These are phyloP conservation scores for Cyanoderma ruficeps DNA, from an alignment of 2,113 vertebrate species.

Conservation along the genomic window DNA sequence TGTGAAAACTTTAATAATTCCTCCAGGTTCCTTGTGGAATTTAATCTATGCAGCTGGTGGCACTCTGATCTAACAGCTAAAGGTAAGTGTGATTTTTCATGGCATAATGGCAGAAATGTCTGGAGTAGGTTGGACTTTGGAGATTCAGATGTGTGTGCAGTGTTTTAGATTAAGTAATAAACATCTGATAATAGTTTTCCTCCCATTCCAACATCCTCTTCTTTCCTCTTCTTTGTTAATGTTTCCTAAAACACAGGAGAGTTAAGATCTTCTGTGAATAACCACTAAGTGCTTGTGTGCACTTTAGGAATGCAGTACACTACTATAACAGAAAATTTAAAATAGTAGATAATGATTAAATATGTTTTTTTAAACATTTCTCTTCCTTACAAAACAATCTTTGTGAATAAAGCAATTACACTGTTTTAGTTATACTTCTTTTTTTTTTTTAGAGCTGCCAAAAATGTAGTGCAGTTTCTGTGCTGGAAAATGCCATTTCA, in stretches of 20 bases:
- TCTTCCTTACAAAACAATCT: background rate
- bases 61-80: constrained; percentile 88
- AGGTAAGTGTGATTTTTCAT: constrained; percentile 76
- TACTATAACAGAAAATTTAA: background rate
- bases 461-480: background rate
- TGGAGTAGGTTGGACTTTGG: background rate
- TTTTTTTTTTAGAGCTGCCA: background rate
- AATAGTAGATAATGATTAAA: background rate
- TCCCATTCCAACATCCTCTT: background rate
- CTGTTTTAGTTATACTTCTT: background rate
- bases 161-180: background rate
- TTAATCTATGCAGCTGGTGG: constrained; percentile 99
- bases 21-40: constrained; percentile 94
- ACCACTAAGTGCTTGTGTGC: background rate
- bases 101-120: background rate
- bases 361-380: background rate
- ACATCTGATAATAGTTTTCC: background rate
- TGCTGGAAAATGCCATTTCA: background rate
- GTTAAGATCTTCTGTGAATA: background rate
- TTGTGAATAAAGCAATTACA: background rate
- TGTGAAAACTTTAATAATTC: constrained; percentile 37
- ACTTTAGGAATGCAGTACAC: background rate
- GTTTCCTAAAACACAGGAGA: background rate
- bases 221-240: background rate
- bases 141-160: background rate